Conservation (phyloP, 2,113 vertebrate species). For the Mastomys coucha region DNA sequence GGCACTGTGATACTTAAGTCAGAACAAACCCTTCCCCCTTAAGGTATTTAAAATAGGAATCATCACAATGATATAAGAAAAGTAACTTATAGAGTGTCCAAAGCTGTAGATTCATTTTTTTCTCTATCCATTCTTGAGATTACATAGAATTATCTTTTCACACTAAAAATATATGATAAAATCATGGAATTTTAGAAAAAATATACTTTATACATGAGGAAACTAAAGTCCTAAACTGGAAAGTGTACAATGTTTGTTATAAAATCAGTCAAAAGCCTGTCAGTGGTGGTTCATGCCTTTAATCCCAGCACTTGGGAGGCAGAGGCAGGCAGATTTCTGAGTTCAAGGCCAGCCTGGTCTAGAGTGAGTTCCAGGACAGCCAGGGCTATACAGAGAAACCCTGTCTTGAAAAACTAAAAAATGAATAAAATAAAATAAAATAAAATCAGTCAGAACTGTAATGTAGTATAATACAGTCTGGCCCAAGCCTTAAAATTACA, state of each 20-base stretch:
- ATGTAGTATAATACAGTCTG: background rate
- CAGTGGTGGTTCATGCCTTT: no score
- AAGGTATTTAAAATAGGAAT: background rate
- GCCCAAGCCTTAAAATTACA: background rate
- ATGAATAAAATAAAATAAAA: background rate
- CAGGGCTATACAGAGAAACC: no score
- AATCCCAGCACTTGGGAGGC: no score
- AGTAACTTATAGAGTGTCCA: background rate
- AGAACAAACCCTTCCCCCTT: background rate
- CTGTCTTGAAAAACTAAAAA: no score
- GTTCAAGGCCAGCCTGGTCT: no score
- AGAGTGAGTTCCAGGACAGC: no score
- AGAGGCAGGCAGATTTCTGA: no score
- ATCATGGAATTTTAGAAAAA: constrained; percentile 42
- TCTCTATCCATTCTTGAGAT: constrained; percentile 21
- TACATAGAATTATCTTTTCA: background rate
- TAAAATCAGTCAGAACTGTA: constrained; percentile 6
- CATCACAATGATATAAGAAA: background rate
- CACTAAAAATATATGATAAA: background rate
- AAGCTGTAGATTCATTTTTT: background rate
- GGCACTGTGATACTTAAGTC: background rate
- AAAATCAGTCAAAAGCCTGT: background rate
- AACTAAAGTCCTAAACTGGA: background rate
- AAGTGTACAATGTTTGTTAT: background rate
- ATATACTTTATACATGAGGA: background rate